Base-by-base conservation (phyloP, 2,113 vertebrate genomes). In the Paracanthobrama guichenoti region DNA sequence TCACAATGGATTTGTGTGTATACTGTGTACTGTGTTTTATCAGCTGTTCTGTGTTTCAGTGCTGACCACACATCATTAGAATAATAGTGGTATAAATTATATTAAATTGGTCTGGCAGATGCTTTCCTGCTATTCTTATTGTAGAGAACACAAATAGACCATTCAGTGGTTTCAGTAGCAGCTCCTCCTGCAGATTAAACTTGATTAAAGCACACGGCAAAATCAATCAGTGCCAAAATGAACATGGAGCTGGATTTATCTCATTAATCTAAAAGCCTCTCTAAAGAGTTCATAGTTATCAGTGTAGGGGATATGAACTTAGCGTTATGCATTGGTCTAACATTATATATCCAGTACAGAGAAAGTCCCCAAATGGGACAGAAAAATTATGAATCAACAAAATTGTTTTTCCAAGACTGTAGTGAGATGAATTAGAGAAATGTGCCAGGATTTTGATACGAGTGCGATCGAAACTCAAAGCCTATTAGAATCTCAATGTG, bases 71-170 rank as follows among this genome's bases (percentile, higher is more conserved):
- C 39, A 44, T 44, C 55, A 79, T 79, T n/a, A 44, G 39, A 39
- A 62, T 62, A 79, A 79, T 24, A 79, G n/a, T 0, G 6, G 22
- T 62, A 42, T 26, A 16, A 79, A 79, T 79, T 10, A 79, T 42
- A 79, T n/a, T 12, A 4, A 62, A 79, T 62, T 79, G 42, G 57
- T 11, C 76, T 60, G 55, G 55, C 76, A 60, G 55, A 78, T 78
- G 13, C 76, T 60, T 78, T 60, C 12, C 12, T n/a, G 13, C 55
- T 14, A 24, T 78, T 79, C 39, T 4, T 26, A 44, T 16, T 46
- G 35, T 2, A 24, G 6, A 8, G 12, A 62, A 79, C n/a, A 79
- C 57, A 60, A 62, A 79, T 14, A 5, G 39, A 18, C 44, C n/a
- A 44, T 62, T 79, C 8, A 26, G 76, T 26, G n/a, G 53, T 13